A percentile compares a stretch with the other conserved stretches of the same genome.
Evolutionary conservation across 2,888 invertebrate genomes (phyloP).

Genomic region (Epirrita christyi): DNA sequence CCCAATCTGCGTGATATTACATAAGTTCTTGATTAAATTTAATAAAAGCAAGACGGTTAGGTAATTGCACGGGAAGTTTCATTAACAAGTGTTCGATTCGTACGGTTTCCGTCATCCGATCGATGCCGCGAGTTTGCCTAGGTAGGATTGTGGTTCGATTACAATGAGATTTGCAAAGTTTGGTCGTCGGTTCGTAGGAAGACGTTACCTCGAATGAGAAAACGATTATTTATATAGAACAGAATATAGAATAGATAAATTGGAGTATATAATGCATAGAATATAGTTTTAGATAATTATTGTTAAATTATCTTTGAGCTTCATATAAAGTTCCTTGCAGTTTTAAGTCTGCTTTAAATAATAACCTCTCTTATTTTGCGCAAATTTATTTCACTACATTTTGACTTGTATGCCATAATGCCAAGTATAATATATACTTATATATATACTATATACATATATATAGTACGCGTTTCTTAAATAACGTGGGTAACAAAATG

Average conservation of each 20-base stretch:
- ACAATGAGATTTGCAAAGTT: constrained; percentile 28
- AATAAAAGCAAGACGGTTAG: constrained; percentile 83
- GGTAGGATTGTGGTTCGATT: constrained; percentile 28
- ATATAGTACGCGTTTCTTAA: too few relatives aligned
- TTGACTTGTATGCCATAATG: too few relatives aligned
- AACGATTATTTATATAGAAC: too few relatives aligned
- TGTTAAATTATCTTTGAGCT: background rate
- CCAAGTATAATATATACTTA: too few relatives aligned
- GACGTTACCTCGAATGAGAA: background rate
- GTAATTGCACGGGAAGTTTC: constrained; percentile 81
- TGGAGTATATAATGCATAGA: too few relatives aligned
- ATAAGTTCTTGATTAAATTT: constrained; percentile 85
- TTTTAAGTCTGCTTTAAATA: too few relatives aligned
- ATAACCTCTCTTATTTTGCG: too few relatives aligned
- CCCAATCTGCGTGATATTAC: constrained; percentile 83
- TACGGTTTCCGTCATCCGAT: constrained; percentile 56
- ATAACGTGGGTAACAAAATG: background rate
- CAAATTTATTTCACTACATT: too few relatives aligned
- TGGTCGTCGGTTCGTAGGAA: constrained; percentile 5
- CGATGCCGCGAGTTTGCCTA: constrained; percentile 32
- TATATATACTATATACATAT: too few relatives aligned
- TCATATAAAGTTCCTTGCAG: background rate
- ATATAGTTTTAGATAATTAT: too few relatives aligned
- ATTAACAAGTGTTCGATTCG: constrained; percentile 82
- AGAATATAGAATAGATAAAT: too few relatives aligned